Evolutionary conservation across 2,888 invertebrate genomes (phyloP).

Genomic region (Patella pellucida): DNA sequence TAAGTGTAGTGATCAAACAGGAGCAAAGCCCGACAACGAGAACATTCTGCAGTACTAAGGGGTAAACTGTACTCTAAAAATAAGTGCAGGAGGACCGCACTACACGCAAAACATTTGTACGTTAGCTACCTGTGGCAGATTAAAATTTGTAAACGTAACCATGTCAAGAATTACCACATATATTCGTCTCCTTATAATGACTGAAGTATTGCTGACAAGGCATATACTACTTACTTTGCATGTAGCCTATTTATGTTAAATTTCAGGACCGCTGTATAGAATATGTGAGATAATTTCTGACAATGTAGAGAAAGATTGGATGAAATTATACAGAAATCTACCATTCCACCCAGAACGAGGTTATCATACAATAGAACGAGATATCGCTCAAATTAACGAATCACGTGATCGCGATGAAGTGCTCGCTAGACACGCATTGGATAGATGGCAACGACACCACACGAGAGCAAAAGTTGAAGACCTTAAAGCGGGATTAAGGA

Average conservation of each 20-base stretch:
- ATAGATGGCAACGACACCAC: constrained; percentile 61
- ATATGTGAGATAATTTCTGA: constrained; percentile 50
- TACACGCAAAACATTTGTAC: too few species aligned
- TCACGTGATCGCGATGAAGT: constrained; percentile 44
- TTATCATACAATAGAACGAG: constrained; percentile 56
- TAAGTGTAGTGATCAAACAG: too few species aligned
- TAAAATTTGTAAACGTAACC: too few species aligned
- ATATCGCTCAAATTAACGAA: constrained; percentile 51
- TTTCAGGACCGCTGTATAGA: constrained; percentile 57
- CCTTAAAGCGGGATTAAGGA: constrained; percentile 47
- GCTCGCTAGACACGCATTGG: constrained; percentile 45
- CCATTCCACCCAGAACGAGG: constrained; percentile 63
- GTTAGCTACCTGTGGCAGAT: too few species aligned
- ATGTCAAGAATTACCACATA: too few species aligned
- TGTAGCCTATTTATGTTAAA: background rate
- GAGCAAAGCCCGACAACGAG: too few species aligned
- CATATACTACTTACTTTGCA: background rate
- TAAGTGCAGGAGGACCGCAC: too few species aligned
- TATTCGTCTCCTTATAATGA: too few species aligned
- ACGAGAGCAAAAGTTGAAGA: constrained; percentile 63
- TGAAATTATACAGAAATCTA: constrained; percentile 56
- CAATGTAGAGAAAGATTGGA: constrained; percentile 60
- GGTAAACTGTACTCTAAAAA: too few species aligned
- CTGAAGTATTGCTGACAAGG: too few species aligned
- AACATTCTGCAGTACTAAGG: too few species aligned